Percentiles rank a stretch among this genome's conserved stretches.
These are phyloP conservation scores for Montipora capricornis DNA, from an alignment of 64 coral and sea anemone species.

Conservation along the genomic window DNA sequence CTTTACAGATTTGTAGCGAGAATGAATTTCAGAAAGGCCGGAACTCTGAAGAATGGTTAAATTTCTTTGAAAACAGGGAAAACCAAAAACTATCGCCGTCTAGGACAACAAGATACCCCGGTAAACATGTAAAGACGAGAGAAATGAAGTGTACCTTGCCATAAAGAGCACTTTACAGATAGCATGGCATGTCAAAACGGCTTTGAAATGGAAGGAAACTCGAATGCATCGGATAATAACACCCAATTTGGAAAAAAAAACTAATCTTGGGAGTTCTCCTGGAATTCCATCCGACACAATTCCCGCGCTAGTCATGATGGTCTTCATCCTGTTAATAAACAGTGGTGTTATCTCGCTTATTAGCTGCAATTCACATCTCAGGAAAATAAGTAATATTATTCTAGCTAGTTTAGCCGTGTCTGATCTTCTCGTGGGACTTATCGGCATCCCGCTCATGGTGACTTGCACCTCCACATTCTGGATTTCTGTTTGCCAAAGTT, in stretches of 20 bases:
- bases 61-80: no score
- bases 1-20: no score
- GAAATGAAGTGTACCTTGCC: no score
- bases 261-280: neutral
- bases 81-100: no score
- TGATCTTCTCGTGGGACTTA: constrained; percentile 48
- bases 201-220: neutral
- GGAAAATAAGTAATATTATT: constrained; percentile 54
- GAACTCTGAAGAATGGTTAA: no score
- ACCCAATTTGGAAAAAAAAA: neutral
- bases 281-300: constrained; percentile 20
- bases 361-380: neutral
- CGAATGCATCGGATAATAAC: neutral
- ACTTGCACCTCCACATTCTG: constrained; percentile 3
- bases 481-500: constrained; percentile 6
- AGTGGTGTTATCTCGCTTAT: constrained; percentile 39
- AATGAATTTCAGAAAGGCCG: no score
- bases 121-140: no score
- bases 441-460: constrained; percentile 41
- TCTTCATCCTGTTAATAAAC: constrained; percentile 33
- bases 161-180: neutral
- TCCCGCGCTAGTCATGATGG: constrained; percentile 31
- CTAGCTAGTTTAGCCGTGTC: constrained; percentile 55
- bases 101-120: no score
- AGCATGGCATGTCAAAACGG: neutral